Percentiles rank a stretch among this genome's conserved stretches.
Conservation (phyloP, 1,140 invertebrate genomes). For the honey bee (Apis mellifera) region DNA sequence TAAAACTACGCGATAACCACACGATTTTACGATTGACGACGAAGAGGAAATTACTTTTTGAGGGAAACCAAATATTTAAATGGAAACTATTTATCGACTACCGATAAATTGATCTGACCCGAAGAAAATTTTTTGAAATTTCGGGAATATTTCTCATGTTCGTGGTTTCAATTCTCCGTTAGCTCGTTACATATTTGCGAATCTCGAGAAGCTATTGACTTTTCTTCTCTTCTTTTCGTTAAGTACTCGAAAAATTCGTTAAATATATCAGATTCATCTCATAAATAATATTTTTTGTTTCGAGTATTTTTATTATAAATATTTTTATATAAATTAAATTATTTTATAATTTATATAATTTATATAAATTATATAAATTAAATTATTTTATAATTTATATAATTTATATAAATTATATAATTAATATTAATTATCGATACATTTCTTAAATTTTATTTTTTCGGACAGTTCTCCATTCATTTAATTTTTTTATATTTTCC, state of each 20-base stretch:
- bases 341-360: too few relatives aligned
- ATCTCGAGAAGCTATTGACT: slow-evolving; percentile 65
- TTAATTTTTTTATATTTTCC: not conserved
- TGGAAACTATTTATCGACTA: not conserved
- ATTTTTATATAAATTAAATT: too few relatives aligned
- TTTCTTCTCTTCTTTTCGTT: slow-evolving; percentile 50
- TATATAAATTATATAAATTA: too few relatives aligned
- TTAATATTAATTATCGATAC: too few relatives aligned
- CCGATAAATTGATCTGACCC: not conserved
- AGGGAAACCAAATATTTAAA: not conserved
- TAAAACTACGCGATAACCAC: slow-evolving; percentile 24
- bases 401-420: too few relatives aligned
- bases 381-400: too few relatives aligned
- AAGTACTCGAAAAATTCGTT: slow-evolving; percentile 55
- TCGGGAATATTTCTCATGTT: not conserved
- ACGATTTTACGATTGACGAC: slow-evolving; percentile 30
- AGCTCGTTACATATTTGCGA: slow-evolving; percentile 38
- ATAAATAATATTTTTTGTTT: not conserved
- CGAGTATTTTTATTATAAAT: too few relatives aligned
- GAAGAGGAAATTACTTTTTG: not conserved
- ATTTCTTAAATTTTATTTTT: too few relatives aligned
- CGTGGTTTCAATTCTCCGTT: not conserved
- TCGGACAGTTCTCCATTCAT: not conserved
- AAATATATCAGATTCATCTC: slow-evolving; percentile 11
- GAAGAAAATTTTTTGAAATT: not conserved